phyloP scores from a whole-genome alignment of 2,113 vertebrate genomes.

The Falcunculus frontatus region DNA sequence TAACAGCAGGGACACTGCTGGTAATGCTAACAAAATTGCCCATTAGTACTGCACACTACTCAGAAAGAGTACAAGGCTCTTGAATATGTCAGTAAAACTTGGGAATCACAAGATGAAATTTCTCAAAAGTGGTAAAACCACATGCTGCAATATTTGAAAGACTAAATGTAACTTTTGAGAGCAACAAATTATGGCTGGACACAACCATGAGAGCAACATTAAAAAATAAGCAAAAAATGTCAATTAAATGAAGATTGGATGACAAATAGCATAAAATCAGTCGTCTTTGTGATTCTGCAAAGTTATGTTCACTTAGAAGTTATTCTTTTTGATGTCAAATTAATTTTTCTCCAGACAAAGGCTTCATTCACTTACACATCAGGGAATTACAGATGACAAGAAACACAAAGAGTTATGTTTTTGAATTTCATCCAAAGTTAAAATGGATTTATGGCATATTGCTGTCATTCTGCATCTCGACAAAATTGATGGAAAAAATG shows the following conservation, averaged over 20 bases:
- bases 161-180: not conserved
- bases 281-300: not conserved
- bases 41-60: not conserved
- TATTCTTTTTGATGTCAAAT: not conserved
- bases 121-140: not conserved
- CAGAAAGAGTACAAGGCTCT: not conserved
- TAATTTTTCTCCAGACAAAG: not conserved
- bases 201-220: not conserved
- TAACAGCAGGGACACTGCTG: not conserved
- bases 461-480: not conserved
- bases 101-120: not conserved
- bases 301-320: not conserved
- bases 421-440: not conserved
- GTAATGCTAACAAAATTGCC: not conserved
- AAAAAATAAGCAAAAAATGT: not conserved
- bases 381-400: not conserved
- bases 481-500: not conserved
- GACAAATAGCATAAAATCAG: not conserved
- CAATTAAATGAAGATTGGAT: not conserved
- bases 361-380: not conserved
- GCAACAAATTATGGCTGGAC: not conserved
- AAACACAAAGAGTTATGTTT: not conserved
- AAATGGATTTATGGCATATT: not conserved
- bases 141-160: not conserved
- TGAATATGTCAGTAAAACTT: not conserved